Evolutionary conservation across 2,113 vertebrate genomes (phyloP).

Genomic region (Podarcis muralis): DNA sequence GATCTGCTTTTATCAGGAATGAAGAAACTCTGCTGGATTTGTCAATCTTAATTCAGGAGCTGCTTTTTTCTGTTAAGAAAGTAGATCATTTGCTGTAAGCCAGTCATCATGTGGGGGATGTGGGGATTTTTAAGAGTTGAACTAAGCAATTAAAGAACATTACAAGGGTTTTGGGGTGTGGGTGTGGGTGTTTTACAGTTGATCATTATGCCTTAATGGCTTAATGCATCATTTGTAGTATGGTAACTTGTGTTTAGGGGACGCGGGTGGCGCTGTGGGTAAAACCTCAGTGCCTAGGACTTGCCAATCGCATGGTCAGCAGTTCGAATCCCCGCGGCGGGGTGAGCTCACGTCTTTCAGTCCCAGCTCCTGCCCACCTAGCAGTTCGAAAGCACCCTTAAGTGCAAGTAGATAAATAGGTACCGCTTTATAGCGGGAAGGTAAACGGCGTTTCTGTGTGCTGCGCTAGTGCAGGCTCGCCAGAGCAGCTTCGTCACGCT

Average conservation of each 20-base stretch:
- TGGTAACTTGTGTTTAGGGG: constrained; percentile 1
- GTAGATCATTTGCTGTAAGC: background rate
- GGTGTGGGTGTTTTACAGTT: background rate
- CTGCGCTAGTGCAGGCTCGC: too few species aligned
- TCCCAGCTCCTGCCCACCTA: too few species aligned
- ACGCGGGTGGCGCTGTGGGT: too few species aligned
- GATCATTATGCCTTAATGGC: background rate
- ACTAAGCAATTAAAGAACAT: background rate
- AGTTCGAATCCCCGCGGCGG: too few species aligned
- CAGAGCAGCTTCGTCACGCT: too few species aligned
- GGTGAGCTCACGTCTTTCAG: too few species aligned
- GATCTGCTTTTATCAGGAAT: background rate
- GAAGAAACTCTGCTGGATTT: background rate
- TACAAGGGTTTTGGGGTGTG: background rate
- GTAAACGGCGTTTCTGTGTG: too few species aligned
- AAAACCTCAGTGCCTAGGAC: too few species aligned
- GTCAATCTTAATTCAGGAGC: background rate
- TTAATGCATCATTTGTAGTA: background rate
- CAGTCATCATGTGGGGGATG: background rate
- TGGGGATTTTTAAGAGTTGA: background rate
- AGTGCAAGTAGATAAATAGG: too few species aligned
- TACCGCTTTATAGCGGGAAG: too few species aligned
- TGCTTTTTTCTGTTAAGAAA: background rate
- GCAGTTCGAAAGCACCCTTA: too few species aligned
- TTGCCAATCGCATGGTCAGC: too few species aligned